Percentiles rank a stretch among this genome's conserved stretches.
These are phyloP conservation scores for Serrognathus titanus DNA, from an alignment of 2,888 invertebrate genomes.

Conservation along the genomic window DNA sequence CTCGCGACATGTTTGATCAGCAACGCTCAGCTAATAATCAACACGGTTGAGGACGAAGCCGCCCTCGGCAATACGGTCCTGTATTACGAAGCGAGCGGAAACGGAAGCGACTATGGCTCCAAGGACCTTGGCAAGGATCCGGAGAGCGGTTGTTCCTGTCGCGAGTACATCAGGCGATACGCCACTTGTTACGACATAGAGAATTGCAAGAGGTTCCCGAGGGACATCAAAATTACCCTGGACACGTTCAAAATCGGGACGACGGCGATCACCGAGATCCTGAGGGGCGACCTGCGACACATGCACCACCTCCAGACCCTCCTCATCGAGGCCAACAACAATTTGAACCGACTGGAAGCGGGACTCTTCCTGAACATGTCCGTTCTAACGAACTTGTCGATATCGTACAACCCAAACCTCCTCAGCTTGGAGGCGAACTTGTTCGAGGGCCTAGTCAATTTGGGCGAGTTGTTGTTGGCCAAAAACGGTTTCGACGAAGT, in stretches of 20 bases:
- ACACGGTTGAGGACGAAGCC: no score
- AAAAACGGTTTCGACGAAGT: conserved; percentile 56
- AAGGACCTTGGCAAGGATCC: no score
- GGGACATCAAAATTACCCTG: conserved; percentile 47
- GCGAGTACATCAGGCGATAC: conserved; percentile 44
- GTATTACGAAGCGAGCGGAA: no score
- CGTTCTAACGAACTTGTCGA: conserved; percentile 52
- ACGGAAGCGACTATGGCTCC: no score
- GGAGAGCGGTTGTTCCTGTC: conserved; percentile 52
- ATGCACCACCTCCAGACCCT: conserved; percentile 46
- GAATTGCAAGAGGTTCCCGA: conserved; percentile 53
- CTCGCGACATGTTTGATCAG: no score
- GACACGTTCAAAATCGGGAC: conserved; percentile 51
- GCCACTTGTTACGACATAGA: conserved; percentile 56
- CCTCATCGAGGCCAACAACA: conserved; percentile 56
- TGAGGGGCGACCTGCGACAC: conserved; percentile 48
- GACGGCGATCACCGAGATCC: conserved; percentile 50
- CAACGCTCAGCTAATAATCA: no score
- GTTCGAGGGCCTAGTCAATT: conserved; percentile 54
- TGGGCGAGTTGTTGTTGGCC: conserved; percentile 52
- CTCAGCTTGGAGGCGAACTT: conserved; percentile 47
- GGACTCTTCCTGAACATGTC: conserved; percentile 53
- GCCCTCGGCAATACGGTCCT: no score
- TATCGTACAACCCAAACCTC: conserved; percentile 55
- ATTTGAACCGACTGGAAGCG: conserved; percentile 51